Evolutionary conservation across 2,797 vertebrate species (phyloP).

Genomic region (Parotocinclus haroldoi): DNA sequence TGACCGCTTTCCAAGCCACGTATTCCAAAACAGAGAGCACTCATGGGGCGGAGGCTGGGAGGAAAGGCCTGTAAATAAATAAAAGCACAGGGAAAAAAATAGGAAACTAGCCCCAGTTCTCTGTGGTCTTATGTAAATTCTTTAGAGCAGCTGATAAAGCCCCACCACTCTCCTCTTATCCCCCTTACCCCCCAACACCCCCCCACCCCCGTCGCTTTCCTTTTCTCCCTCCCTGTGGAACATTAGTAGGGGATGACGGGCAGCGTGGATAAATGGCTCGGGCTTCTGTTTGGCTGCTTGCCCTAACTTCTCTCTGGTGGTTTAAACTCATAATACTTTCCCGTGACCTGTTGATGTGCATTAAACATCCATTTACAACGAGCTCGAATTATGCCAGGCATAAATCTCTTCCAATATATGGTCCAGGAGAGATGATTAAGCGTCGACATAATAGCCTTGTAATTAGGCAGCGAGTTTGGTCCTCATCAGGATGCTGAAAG

Average conservation of each 20-base stretch:
- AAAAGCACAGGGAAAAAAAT: conserved; percentile 51
- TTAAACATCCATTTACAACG: conserved; percentile 56
- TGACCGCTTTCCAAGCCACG: conserved; percentile 92
- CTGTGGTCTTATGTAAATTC: conserved; percentile 84
- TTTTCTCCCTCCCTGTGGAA: conserved; percentile 62
- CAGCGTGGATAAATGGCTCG: conserved; percentile 68
- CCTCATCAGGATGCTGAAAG: conserved; percentile 43
- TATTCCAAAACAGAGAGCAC: conserved; percentile 75
- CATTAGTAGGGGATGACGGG: conserved; percentile 72
- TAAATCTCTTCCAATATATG: conserved; percentile 58
- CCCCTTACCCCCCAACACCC: background rate
- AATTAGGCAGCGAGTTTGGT: conserved; percentile 52
- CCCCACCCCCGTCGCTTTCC: conserved; percentile 42
- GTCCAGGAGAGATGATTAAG: conserved; percentile 53
- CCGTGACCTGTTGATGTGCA: conserved; percentile 67
- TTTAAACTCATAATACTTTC: conserved; percentile 63
- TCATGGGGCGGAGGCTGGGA: conserved; percentile 28
- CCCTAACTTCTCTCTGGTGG: conserved; percentile 66
- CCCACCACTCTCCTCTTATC: conserved; percentile 38
- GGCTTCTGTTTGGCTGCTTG: conserved; percentile 81
- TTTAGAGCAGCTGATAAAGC: conserved; percentile 83
- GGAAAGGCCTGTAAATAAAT: conserved; percentile 64
- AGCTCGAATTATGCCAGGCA: conserved; percentile 56
- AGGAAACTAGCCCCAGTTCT: conserved; percentile 59
- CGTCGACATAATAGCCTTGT: conserved; percentile 41